Evolutionary conservation across 2,113 vertebrate species (phyloP), one percentile per base, ranked within the genome.

Genomic region (Ariopsis seemanni): DNA sequence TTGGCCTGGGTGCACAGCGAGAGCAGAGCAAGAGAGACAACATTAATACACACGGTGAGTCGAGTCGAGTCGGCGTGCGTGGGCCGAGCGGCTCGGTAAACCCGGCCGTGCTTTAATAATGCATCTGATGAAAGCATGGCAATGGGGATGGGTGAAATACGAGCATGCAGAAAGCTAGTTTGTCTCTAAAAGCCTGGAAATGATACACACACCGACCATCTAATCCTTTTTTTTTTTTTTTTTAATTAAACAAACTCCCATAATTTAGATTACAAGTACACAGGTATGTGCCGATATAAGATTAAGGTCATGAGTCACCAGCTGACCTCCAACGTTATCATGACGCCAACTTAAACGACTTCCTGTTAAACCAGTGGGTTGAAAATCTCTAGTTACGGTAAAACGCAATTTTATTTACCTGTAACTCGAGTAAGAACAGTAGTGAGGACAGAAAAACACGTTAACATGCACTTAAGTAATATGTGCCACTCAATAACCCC

Each of bases 1-100:
- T 92, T 96, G 96, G 93, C 96, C 96, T 97, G 91, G 94, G 89
- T 91, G 90, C 82, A 95, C 91, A 91, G 92, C 84, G 53, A 90
- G 89, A 92, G 87, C 90, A 83, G 88, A 90, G 86, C 67, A 89
- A 89, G 85, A 92, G 92, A 91, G 88, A 94, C 81, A 95, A 9
- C 85, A 82, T 90, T 90, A 90, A 89, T 87, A 89, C 72, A 87
- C 42, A 82, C 50, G 53, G 65, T 17, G 83, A 74, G 42, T 34
- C 52, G 78, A 30, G 60, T 58, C 22, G 83, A 74, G 42, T 34
- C 52, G 78, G 79, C 57, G 83, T 85, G 85, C 48, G 78, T 88
- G 79, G 53, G 55, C 34, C 10, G 58, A 62, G 52, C n/a, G 34
- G 57, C 71, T 60, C 27, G 2, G 84, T 17, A 85, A 85, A 78